phyloP scores from a whole-genome alignment of 2,888 invertebrate genomes.

The Archaeoteleia sp. region DNA sequence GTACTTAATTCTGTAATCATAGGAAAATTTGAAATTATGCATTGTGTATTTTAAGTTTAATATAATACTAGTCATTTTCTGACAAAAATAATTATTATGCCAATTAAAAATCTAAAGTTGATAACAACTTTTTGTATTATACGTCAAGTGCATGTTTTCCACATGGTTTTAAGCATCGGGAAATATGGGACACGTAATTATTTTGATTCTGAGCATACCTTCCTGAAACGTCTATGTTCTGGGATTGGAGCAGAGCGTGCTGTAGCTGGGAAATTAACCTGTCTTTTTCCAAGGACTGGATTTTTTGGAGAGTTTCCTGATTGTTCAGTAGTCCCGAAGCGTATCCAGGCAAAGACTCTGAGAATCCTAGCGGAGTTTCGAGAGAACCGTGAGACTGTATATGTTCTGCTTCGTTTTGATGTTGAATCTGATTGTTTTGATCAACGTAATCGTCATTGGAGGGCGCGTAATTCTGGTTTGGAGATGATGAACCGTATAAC shows the following conservation, averaged over 20 bases:
- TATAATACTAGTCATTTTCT: no score
- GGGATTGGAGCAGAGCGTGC: conserved; percentile 58
- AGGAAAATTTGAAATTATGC: no score
- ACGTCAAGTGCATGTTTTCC: no score
- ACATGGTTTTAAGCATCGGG: no score
- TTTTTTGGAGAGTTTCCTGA: conserved; percentile 61
- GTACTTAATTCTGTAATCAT: no score
- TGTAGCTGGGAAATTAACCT: conserved; percentile 67
- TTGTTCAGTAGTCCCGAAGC: conserved; percentile 65
- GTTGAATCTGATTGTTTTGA: conserved; percentile 55
- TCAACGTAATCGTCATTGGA: conserved; percentile 53
- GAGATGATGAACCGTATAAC: conserved; percentile 66
- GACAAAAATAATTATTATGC: no score
- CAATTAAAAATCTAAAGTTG: no score
- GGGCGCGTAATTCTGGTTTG: conserved; percentile 67
- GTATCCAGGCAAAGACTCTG: conserved; percentile 62
- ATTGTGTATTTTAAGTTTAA: no score
- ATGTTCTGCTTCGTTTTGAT: conserved; percentile 40
- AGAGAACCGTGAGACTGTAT: conserved; percentile 28
- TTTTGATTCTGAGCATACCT: conserved; percentile 61
- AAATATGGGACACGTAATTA: no score
- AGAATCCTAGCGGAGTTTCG: conserved; percentile 49
- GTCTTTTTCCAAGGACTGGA: conserved; percentile 68
- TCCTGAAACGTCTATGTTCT: conserved; percentile 40
- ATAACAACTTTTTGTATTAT: no score